Base-by-base conservation (phyloP, 2,113 vertebrate genomes). In the Atractosteus spatula region DNA sequence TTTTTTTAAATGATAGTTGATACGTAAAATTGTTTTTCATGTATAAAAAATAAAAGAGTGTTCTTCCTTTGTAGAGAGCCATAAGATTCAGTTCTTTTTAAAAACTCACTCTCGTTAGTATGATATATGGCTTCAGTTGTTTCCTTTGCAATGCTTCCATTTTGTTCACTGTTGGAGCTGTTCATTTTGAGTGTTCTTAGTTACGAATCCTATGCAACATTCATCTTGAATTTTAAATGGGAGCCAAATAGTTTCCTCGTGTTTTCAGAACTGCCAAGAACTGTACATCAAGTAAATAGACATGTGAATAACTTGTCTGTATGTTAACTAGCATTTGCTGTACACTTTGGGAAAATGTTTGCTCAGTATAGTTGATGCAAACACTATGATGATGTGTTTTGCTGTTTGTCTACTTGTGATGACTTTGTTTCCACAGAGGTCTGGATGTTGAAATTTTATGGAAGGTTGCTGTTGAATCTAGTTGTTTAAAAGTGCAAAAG, bases 181-280 rank as follows among this genome's bases (percentile, higher is more conserved):
- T 67, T 70, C 63, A 73, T 56, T 74, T 69, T 56, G 74, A 74
- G 54, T 84, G 74, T 83, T 76, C 83, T 74, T 44, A 77, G 78
- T 80, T 86, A 81, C 87, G 80, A 76, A 93, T 93, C 90, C 95
- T 98, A 97, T 97, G 96, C 96, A 98, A 97, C 89, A 84, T 85
- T 89, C 81, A 69, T 77, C 78, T 84, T 85, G 83, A 89, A 85
- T 92, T 91, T 83, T 62, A 81, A 81, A 86, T 80, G 86, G 87
- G 90, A 88, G 78, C 86, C 79, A 81, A 85, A 87, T 45, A 71
- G 10, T 80, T 85, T 81, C 78, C 78, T 89, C 86, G 84, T 81
- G 68, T 70, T 81, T 85, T 81, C 68, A 70, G 64, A 86, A 82
- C 85, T 88, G 82, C 86, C 86, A 87, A 90, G 87, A 88, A 80